A percentile compares a stretch with the other conserved stretches of the same genome.
phyloP scores from a whole-genome alignment of 1,140 invertebrate species.

The Steinernema khuongi region DNA sequence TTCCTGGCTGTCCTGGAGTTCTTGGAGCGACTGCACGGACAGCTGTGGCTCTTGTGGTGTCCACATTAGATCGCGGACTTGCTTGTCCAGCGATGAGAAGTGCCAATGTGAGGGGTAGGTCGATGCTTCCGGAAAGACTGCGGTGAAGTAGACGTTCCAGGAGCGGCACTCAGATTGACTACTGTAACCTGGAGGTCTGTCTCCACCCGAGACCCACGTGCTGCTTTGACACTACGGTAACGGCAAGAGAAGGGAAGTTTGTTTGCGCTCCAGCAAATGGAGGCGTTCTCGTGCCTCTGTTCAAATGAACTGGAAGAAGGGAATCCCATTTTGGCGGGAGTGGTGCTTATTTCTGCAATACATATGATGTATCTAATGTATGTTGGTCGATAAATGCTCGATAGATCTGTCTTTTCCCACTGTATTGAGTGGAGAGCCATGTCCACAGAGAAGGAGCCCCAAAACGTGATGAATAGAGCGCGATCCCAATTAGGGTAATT shows the following conservation, averaged over 20 bases:
- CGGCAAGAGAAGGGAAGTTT: neutral
- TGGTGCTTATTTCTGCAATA: too few species aligned
- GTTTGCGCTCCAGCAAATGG: neutral
- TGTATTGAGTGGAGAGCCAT: too few species aligned
- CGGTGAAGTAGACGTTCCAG: neutral
- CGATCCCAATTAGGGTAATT: too few species aligned
- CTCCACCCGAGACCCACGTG: neutral
- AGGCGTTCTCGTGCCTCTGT: neutral
- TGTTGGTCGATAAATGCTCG: too few species aligned
- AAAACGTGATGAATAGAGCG: too few species aligned
- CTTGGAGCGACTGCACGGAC: constrained; percentile 3
- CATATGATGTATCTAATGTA: too few species aligned
- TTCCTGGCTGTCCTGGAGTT: neutral
- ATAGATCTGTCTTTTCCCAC: too few species aligned
- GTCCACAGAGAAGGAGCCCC: too few species aligned
- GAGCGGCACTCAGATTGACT: neutral
- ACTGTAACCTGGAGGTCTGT: neutral
- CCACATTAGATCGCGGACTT: neutral
- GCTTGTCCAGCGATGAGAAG: neutral
- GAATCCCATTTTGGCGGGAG: neutral
- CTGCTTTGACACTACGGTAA: neutral
- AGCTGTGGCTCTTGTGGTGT: neutral
- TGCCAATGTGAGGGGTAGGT: neutral
- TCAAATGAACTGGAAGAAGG: neutral
- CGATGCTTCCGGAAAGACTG: neutral